Base-by-base conservation (phyloP, 2,888 invertebrate genomes). In the Nomada ruficornis region DNA sequence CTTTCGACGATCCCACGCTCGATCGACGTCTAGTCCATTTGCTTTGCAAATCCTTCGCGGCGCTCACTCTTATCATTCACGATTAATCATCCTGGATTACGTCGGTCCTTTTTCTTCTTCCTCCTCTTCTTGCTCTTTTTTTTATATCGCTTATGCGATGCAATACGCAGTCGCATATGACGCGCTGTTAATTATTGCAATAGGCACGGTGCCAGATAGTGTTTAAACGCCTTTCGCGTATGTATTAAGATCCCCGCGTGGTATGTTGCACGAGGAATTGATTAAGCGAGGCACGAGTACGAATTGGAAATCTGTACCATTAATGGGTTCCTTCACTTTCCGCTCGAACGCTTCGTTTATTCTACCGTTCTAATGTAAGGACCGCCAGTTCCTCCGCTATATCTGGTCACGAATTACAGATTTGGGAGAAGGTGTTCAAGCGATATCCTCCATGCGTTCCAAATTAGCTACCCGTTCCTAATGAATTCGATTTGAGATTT, bases 101-200 rank as follows among this genome's bases (percentile, higher is more conserved):
- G 15, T n/a, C 26, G 9, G 18, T 54, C 15, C 20, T 0, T 23
- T 23, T 62, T 52, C 29, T 1, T 11, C 60, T 11, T 18, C 26
- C 36, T 29, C 11, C n/a, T 18, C 9, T 44, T 42, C 20, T 52
- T 2, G 1, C 20, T 55, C 20, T 55, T 23, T 0, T 18, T 4
- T 26, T 29, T 15, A 18, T 36, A 42, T 26, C 50, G 54, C 15
- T 75, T 57, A 13, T 18, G 3, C 20, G 20, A 54, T 47, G 72
- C 36, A 64, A 73, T 59, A 73, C 63, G 68, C 68, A 69, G 59
- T 13, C 63, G 54, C 72, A 57, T 54, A 50, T 57, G 59, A 78
- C 47, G 29, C 62, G 62, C 44, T 73, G 68, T 78, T 80, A 73
- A 80, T 80, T 68, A 78, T 78, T 26, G 57, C 44, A 72, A 80